Evolutionary conservation across 2,888 invertebrate genomes (phyloP), one percentile per base, ranked within the genome.

Genomic region (Ennomos erosarius): DNA sequence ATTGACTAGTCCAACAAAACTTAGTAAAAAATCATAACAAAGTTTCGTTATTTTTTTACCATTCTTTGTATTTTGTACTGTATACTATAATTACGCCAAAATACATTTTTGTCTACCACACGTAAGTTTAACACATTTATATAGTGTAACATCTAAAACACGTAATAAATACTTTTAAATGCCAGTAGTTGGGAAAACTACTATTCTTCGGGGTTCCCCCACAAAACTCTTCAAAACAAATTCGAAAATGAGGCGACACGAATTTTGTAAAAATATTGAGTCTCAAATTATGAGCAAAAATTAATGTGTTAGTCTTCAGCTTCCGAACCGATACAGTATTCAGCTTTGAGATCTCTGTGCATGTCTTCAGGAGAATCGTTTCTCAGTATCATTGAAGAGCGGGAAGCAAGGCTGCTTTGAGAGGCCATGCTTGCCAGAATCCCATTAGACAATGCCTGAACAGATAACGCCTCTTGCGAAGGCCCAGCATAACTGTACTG

Each of bases 401-500:
- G 80, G 4, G 87, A 81, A 1, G 81, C 83, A 59, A 81, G 87
- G 6, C 78, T 73, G 57, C 83, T 83, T 60, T 88, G 90, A 1
- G 89, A 81, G 1, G 88, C 79, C 86, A 92, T 90, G 48, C 90
- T 89, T 1, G 91, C 87, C 39, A 92, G 57, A 45, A 92, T 91
- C 10, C 91, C 90, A 69, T 92, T 92, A 0, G 91, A 91, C 59
- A 92, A 74, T 9, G 92, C 90, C 68, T 91, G 91, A 4, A 92
- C 90, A 0, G 91, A 90, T 54, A 90, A 65, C 4, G 91, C 82
- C 67, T 92, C 92, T 61, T 90, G 92, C 4, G 91, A 90, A 1
- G 92, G 91, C 1, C 91, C 91, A 12, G 89, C 90, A 53, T 91
- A 91, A 66, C 88, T 91, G 65, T 91, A 92, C 73, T 91, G 91